Conservation (phyloP, 1,140 invertebrate species). For the Drosophila insularis region DNA sequence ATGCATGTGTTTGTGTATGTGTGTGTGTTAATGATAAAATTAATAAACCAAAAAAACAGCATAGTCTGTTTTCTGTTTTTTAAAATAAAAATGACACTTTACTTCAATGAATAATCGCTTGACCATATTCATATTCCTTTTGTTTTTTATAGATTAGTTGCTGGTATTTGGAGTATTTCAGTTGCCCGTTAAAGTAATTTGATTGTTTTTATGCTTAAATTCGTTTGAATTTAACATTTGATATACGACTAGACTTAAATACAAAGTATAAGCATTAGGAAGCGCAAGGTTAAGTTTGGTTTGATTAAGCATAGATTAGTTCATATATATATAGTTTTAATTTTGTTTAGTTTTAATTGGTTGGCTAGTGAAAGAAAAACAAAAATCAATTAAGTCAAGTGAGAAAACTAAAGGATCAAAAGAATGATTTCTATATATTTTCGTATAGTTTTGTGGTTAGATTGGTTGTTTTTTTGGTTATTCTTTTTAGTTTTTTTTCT, state of each 20-base stretch:
- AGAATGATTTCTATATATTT: conserved; percentile 37
- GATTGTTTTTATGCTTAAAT: conserved; percentile 80
- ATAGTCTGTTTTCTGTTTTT: neutral
- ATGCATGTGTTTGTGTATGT: conserved; percentile 40
- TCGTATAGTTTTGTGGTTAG: conserved; percentile 52
- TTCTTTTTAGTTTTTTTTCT: conserved; percentile 25
- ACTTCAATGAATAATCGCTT: conserved; percentile 26
- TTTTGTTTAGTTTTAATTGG: conserved; percentile 38
- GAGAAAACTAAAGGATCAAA: conserved; percentile 28
- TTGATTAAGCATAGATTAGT: conserved; percentile 16
- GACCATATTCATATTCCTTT: neutral
- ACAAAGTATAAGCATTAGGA: conserved; percentile 51
- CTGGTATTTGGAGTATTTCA: conserved; percentile 56
- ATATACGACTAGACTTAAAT: conserved; percentile 59
- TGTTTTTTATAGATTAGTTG: conserved; percentile 33
- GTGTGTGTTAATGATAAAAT: conserved; percentile 41
- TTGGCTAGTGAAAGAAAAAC: conserved; percentile 29
- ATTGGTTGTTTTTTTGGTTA: conserved; percentile 9
- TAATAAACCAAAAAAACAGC: conserved; percentile 34
- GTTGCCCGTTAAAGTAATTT: conserved; percentile 72
- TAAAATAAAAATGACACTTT: conserved; percentile 38
- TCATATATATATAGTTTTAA: conserved; percentile 25
- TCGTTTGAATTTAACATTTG: conserved; percentile 77
- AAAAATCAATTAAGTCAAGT: conserved; percentile 21
- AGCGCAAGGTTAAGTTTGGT: conserved; percentile 43